Evolutionary conservation across 2,888 invertebrate genomes (phyloP), one percentile per base, ranked within the genome.

Genomic region (Tetranychus piercei): DNA sequence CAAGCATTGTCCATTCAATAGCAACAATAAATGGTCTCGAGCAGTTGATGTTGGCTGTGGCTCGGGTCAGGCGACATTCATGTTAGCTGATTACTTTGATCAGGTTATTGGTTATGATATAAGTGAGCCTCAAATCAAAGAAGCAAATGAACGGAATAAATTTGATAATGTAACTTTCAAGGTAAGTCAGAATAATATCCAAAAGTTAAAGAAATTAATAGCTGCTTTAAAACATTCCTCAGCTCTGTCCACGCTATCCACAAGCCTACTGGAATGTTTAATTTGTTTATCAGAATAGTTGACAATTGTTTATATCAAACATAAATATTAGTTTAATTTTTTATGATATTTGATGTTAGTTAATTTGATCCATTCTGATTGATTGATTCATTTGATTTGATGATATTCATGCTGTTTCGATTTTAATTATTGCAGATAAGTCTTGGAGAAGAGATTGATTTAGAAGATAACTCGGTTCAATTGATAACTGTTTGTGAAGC

Each of bases 21-120:
- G 78, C 5, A 45, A 45, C 44, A n/a, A 22, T 23, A 45, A 34
- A 34, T 78, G 79, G 74, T 76, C 79, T 4, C 73, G 80, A 11
- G 84, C 84, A 9, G 79, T 83, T 4, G 85, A 85, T 79, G 82
- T 85, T 18, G 85, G 84, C 1, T 85, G 85, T 79, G 85, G 85
- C 5, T 81, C 82, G n/a, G 85, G 85, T n/a, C 85, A 85, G 78
- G 83, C 83, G 75, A 84, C 84, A 0, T 76, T 79, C n/a, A 81
- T 81, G 7, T 78, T 85, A 55, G 80, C 82, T 1, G 80, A 81
- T 1, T 80, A 82, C 77, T 85, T 85, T 77, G 78, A 80, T 55
- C 78, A 80, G 70, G 83, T 85, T 11, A 79, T 83, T 44, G 85
- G 85, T 7, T 78, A 82, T 34, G 85, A 85, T 78, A 80, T 83